Evolutionary conservation across 2,113 vertebrate species (phyloP).

Genomic region (Fulica atra): DNA sequence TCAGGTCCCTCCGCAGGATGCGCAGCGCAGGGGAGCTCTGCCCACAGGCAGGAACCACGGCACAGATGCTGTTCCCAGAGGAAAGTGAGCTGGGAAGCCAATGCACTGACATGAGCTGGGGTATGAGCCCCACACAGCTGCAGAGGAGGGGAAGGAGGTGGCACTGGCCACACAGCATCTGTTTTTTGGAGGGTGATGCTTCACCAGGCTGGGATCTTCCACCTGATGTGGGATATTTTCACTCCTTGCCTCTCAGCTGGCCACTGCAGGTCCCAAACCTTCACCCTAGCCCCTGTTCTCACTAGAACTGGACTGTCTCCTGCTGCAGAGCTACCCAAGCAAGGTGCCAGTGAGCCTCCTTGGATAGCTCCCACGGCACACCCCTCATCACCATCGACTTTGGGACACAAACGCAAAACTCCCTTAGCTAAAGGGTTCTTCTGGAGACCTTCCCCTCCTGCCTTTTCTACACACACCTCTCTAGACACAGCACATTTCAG

Average conservation of each 20-base stretch:
- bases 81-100: neutral
- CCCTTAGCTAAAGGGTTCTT: neutral
- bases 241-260: neutral
- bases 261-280: neutral
- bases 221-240: neutral
- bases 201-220: neutral
- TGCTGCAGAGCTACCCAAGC: fast-evolving
- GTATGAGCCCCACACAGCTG: fast-evolving
- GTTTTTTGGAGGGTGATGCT: neutral
- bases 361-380: fast-evolving
- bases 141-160: too few relatives aligned
- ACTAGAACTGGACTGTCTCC: neutral
- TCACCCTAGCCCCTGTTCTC: neutral
- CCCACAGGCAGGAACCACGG: neutral
- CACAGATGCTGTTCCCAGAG: neutral
- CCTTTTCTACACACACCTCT: fast-evolving
- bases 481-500: neutral
- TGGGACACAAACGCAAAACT: neutral
- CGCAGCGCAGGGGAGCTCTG: fast-evolving
- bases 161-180: fast-evolving
- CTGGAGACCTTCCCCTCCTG: neutral
- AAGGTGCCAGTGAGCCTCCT: neutral
- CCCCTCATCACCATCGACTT: fast-evolving
- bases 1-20: neutral
- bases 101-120: fast-evolving